A percentile compares a stretch with the other conserved stretches of the same genome.
phyloP scores from a whole-genome alignment of 1,140 invertebrate species.

The Hestina assimilis region DNA sequence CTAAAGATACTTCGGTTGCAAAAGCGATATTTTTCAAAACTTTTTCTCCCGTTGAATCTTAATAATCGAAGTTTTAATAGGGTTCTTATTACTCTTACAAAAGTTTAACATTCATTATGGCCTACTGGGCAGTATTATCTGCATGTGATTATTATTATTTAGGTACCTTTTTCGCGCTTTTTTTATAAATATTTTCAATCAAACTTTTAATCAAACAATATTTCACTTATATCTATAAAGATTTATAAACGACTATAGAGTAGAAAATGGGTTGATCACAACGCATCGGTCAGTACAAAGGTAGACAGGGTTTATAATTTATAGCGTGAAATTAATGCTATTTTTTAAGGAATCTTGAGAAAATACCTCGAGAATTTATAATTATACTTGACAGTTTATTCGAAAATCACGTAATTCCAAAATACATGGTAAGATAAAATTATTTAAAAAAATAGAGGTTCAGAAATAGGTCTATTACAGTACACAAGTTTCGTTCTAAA shows the following conservation, averaged over 20 bases:
- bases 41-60: conserved; percentile 3
- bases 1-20: neutral
- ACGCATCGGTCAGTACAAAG: conserved; percentile 25
- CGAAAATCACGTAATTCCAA: conserved; percentile 33
- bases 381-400: conserved; percentile 11
- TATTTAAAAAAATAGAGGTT: conserved; percentile 43
- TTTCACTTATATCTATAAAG: conserved; percentile 34
- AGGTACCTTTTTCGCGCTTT: conserved; percentile 57
- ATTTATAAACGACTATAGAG: conserved; percentile 30
- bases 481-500: conserved; percentile 50
- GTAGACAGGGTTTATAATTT: neutral
- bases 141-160: conserved; percentile 26
- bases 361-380: conserved; percentile 3
- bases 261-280: conserved; percentile 36
- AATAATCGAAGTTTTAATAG: conserved; percentile 5
- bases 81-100: conserved; percentile 8
- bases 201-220: conserved; percentile 6
- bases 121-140: conserved; percentile 13
- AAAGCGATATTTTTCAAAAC: conserved; percentile 6
- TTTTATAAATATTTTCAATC: conserved; percentile 1
- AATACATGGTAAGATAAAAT: conserved; percentile 45
- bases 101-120: conserved; percentile 20
- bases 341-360: conserved; percentile 7
- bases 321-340: neutral
- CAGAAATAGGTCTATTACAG: conserved; percentile 46